Conservation (phyloP, 2,888 invertebrate species). For the Eupithecia inturbata region DNA sequence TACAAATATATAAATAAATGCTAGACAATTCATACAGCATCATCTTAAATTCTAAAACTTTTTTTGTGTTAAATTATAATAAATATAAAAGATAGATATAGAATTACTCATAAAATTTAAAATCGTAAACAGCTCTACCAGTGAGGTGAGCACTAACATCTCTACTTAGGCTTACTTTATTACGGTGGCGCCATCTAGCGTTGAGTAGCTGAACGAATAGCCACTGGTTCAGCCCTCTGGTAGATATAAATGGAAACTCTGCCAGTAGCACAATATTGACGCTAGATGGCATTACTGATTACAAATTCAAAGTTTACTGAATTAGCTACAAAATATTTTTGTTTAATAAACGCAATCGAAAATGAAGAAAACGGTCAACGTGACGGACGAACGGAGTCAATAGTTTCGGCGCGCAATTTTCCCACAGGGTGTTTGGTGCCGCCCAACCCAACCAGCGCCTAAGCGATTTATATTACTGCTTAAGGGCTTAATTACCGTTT, state of each 20-base stretch:
- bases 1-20: not conserved
- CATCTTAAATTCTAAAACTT: not conserved
- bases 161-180: not conserved
- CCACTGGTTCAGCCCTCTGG: constrained; percentile 27
- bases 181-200: constrained; percentile 46
- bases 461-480: too few species aligned
- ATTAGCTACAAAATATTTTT: not conserved
- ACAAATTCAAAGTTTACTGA: not conserved
- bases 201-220: constrained; percentile 36
- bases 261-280: not conserved
- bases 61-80: not conserved
- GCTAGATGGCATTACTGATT: constrained; percentile 29
- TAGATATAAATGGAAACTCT: not conserved
- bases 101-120: not conserved
- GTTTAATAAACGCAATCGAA: not conserved
- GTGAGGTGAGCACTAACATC: not conserved
- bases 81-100: not conserved
- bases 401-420: not conserved
- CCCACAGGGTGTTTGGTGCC: not conserved
- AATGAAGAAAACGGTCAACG: not conserved
- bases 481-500: too few species aligned
- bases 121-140: not conserved
- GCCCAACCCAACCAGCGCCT: too few species aligned
- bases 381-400: not conserved
- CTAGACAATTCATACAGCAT: not conserved